Conservation (phyloP, 1,140 invertebrate species). For the Brachionus sp. region DNA sequence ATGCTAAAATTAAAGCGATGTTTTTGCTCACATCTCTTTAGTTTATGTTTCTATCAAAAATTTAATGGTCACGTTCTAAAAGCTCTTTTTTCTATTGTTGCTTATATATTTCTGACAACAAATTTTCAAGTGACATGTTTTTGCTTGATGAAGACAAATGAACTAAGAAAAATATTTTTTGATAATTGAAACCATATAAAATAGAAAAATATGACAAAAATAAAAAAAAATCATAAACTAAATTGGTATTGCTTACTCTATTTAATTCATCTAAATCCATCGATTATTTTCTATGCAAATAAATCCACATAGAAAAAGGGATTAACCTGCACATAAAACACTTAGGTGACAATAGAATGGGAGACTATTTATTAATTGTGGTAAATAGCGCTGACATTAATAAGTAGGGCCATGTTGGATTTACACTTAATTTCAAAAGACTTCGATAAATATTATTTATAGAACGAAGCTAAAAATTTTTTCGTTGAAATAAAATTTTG, state of each 20-base stretch:
- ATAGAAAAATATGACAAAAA: background rate
- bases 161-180: constrained; percentile 2
- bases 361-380: background rate
- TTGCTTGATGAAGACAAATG: background rate
- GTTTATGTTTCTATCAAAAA: background rate
- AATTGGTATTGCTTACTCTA: background rate
- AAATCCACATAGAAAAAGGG: background rate
- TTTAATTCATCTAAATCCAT: background rate
- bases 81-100: background rate
- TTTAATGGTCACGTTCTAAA: too few relatives aligned
- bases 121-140: background rate
- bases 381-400: background rate
- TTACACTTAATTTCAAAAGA: background rate
- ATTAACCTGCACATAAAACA: background rate
- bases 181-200: background rate
- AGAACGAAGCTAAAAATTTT: background rate
- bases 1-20: too few relatives aligned
- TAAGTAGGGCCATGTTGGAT: background rate
- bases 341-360: background rate
- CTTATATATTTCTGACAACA: background rate
- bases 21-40: background rate
- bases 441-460: background rate
- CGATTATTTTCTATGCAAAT: background rate
- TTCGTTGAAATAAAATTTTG: background rate
- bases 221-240: background rate